Evolutionary conservation across 2,888 invertebrate species (phyloP).

Genomic region (Diabrotica balteata): DNA sequence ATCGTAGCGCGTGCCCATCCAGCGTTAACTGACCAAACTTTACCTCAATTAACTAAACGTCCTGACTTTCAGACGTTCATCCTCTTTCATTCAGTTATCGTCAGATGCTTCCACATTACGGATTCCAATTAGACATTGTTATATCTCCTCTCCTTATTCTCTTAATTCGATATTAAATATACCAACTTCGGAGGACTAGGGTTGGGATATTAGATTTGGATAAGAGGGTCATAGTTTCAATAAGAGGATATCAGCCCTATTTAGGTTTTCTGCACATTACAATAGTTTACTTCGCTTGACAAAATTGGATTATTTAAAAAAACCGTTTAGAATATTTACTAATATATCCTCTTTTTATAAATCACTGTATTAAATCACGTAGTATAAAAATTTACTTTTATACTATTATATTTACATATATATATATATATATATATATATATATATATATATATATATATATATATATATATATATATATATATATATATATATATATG

Average conservation of each 20-base stretch:
- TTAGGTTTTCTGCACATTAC: background rate
- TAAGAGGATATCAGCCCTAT: slow-evolving; percentile 17
- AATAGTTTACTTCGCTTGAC: slow-evolving; percentile 1
- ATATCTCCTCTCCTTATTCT: slow-evolving; percentile 20
- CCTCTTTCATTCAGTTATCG: slow-evolving; percentile 10
- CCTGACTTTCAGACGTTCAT: slow-evolving; percentile 6
- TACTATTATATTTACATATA: no score
- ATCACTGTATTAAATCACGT: background rate
- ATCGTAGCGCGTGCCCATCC: no score
- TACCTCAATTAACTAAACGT: slow-evolving; percentile 3
- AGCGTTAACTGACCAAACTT: background rate
- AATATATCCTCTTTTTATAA: background rate
- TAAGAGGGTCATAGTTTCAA: slow-evolving; percentile 24
- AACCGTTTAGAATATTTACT: background rate
- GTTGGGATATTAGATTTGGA: slow-evolving; percentile 27
- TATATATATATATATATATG: no score
- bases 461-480: no score
- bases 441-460: no score
- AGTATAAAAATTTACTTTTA: no score
- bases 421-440: no score
- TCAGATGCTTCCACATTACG: slow-evolving; percentile 22
- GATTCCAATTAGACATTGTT: slow-evolving; percentile 28
- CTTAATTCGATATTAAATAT: slow-evolving; percentile 27
- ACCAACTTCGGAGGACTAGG: slow-evolving; percentile 18
- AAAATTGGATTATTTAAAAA: background rate